Conservation (phyloP, 2,888 invertebrate genomes). For the Panorpa germanica region DNA sequence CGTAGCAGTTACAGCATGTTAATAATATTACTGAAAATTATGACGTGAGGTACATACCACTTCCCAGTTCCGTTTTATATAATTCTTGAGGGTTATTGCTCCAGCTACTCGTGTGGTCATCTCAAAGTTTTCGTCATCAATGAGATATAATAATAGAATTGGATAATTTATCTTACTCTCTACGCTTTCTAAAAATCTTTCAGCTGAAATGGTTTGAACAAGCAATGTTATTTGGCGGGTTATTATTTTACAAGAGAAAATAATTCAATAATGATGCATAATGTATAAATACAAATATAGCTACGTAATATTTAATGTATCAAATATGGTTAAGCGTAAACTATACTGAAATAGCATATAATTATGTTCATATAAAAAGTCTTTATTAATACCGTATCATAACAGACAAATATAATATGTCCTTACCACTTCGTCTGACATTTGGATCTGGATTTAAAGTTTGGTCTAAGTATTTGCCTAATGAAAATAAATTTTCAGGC, state of each 20-base stretch:
- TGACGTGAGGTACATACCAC: constrained; percentile 35
- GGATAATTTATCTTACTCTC: constrained; percentile 86
- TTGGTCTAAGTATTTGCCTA: constrained; percentile 71
- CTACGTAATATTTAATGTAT: constrained; percentile 3
- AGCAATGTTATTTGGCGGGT: not conserved
- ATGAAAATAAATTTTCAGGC: constrained; percentile 62
- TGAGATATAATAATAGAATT: constrained; percentile 62
- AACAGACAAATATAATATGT: constrained; percentile 12
- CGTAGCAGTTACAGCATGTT: not conserved
- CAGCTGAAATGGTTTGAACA: constrained; percentile 64
- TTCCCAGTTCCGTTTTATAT: constrained; percentile 88
- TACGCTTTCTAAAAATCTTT: constrained; percentile 77
- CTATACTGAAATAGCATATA: constrained; percentile 2
- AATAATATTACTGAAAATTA: constrained; percentile 5
- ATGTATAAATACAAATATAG: not conserved
- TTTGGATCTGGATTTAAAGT: constrained; percentile 72
- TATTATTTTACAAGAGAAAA: constrained; percentile 8
- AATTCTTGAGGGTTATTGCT: constrained; percentile 93
- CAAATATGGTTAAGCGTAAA: constrained; percentile 3
- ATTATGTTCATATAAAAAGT: not conserved
- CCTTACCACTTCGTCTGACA: constrained; percentile 65
- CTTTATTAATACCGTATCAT: constrained; percentile 4
- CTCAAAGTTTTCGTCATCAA: constrained; percentile 66
- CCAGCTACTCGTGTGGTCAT: constrained; percentile 73
- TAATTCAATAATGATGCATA: constrained; percentile 4